Evolutionary conservation across 2,888 invertebrate species (phyloP).

Genomic region (Leuctra nigra): DNA sequence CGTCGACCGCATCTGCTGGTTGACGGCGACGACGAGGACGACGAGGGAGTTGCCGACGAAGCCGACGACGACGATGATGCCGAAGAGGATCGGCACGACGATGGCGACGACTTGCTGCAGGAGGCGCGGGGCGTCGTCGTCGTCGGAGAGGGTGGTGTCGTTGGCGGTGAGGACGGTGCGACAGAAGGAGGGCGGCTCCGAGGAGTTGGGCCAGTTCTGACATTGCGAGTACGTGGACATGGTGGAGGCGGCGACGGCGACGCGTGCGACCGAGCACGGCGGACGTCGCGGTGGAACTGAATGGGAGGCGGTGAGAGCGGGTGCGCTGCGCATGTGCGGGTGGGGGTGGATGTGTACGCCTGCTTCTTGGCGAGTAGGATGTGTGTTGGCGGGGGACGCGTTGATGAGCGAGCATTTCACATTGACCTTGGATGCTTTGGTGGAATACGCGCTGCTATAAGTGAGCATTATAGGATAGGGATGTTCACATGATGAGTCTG

Average conservation of each 20-base stretch:
- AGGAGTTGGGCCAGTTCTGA: slow-evolving; percentile 26
- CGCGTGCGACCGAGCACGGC: slow-evolving; percentile 15
- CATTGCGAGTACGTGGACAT: slow-evolving; percentile 27
- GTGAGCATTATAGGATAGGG: no score
- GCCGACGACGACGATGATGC: slow-evolving; percentile 80
- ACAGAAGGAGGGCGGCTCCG: slow-evolving; percentile 27
- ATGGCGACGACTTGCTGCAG: slow-evolving; percentile 57
- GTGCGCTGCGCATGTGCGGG: no score
- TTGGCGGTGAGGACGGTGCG: slow-evolving; percentile 23
- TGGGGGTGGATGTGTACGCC: no score
- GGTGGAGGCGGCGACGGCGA: slow-evolving; percentile 23
- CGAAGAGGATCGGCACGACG: slow-evolving; percentile 76
- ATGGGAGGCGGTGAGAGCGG: no score
- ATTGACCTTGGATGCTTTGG: no score
- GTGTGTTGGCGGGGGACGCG: no score
- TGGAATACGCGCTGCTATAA: no score
- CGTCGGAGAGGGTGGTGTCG: no score
- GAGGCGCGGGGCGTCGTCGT: slow-evolving; percentile 33
- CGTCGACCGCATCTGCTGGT: slow-evolving; percentile 88
- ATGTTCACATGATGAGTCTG: no score
- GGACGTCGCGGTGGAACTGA: no score
- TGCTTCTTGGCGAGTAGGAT: no score
- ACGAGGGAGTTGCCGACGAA: slow-evolving; percentile 83
- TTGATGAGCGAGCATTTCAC: no score
- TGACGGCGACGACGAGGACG: slow-evolving; percentile 79